These are phyloP conservation scores for Spisula subtruncata DNA, from an alignment of 2,888 invertebrate genomes.

Conservation along the genomic window DNA sequence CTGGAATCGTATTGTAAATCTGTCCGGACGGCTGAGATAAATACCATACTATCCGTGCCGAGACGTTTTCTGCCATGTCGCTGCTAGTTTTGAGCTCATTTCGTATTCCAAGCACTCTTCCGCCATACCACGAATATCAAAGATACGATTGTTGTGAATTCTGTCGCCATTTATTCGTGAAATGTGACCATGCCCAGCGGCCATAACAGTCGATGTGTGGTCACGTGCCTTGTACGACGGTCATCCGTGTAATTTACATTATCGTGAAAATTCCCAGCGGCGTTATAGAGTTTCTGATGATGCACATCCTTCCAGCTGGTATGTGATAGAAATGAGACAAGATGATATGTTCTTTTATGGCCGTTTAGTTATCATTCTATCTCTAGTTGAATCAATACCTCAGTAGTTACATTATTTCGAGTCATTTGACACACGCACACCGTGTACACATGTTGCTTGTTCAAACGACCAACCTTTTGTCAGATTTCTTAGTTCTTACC, in stretches of 20 bases:
- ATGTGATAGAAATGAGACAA: background rate
- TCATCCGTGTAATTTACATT: slow-evolving; percentile 65
- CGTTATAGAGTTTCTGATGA: slow-evolving; percentile 21
- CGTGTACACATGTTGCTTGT: background rate
- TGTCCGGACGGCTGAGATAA: slow-evolving; percentile 8
- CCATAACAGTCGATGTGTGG: slow-evolving; percentile 62
- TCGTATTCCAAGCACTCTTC: background rate
- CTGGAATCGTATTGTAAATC: slow-evolving; percentile 23
- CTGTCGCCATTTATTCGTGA: slow-evolving; percentile 48
- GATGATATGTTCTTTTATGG: slow-evolving; percentile 12
- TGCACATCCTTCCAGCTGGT: slow-evolving; percentile 21
- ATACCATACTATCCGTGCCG: background rate
- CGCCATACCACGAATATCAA: slow-evolving; percentile 11
- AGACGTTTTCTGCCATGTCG: background rate
- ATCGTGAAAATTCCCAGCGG: slow-evolving; percentile 57
- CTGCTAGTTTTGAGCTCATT: background rate
- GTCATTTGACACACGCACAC: background rate
- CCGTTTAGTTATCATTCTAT: background rate
- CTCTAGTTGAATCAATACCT: slow-evolving; percentile 11
- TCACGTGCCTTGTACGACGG: slow-evolving; percentile 64
- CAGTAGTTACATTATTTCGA: background rate
- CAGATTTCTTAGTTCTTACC: no score
- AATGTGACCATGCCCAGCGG: slow-evolving; percentile 56
- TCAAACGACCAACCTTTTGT: background rate
- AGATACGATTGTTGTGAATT: slow-evolving; percentile 18